A percentile compares a stretch with the other conserved stretches of the same genome.
Conservation (phyloP, 2,113 vertebrate genomes). For the Phylloscopus whistleri region DNA sequence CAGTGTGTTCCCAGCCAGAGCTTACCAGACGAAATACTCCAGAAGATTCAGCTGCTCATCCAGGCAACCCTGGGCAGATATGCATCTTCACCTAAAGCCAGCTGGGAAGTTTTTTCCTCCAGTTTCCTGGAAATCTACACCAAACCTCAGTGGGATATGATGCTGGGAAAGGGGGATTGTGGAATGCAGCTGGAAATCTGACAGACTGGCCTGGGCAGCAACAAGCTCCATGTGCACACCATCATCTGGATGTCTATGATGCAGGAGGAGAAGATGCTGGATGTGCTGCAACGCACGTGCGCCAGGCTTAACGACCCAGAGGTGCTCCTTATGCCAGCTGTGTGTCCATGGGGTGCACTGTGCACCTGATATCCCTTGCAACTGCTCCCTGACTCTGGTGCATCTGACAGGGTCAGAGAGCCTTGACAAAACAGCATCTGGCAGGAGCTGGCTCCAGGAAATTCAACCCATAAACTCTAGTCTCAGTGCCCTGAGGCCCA, state of each 20-base stretch:
- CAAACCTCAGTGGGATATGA: neutral
- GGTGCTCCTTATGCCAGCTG: fast-evolving
- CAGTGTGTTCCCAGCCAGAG: fast-evolving
- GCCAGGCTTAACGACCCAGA: neutral
- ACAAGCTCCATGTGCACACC: neutral
- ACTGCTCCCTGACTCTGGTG: neutral
- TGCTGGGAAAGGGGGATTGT: neutral
- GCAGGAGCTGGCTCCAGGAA: neutral
- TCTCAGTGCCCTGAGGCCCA: fast-evolving
- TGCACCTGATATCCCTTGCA: too few relatives aligned
- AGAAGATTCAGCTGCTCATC: neutral
- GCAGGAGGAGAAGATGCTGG: neutral
- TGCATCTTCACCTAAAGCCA: neutral
- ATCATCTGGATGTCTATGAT: neutral
- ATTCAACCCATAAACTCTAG: neutral
- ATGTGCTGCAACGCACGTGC: neutral
- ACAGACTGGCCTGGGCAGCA: neutral
- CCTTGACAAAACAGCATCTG: neutral
- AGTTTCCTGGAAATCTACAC: neutral
- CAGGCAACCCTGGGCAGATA: too few relatives aligned
- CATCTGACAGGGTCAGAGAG: neutral
- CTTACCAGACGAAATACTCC: neutral
- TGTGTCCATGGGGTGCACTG: neutral
- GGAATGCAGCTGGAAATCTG: neutral
- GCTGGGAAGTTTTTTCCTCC: neutral